phyloP scores from a whole-genome alignment of 1,140 invertebrate species.

The Tetramorium parvispinum region DNA sequence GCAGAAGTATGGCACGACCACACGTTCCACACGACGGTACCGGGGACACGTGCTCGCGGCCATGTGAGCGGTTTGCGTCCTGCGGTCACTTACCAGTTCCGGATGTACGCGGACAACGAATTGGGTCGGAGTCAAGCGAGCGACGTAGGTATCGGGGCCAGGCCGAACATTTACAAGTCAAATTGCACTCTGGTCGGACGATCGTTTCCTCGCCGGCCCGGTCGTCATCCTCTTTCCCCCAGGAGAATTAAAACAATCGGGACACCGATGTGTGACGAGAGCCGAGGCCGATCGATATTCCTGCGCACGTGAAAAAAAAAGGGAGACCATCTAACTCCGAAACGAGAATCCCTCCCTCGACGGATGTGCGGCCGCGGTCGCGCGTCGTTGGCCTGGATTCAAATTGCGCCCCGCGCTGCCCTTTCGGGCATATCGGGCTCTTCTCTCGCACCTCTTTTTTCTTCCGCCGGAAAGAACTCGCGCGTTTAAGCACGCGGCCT shows the following conservation, averaged over 20 bases:
- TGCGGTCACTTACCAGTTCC: slow-evolving; percentile 95
- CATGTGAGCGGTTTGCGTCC: slow-evolving; percentile 93
- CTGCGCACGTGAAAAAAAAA: slow-evolving; percentile 12
- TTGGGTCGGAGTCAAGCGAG: slow-evolving; percentile 95
- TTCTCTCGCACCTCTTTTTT: neutral
- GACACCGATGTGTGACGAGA: slow-evolving; percentile 4
- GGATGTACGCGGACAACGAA: slow-evolving; percentile 95
- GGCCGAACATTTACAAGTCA: slow-evolving; percentile 45
- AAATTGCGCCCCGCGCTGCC: slow-evolving; percentile 12
- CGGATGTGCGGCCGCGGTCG: neutral
- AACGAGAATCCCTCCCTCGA: slow-evolving; percentile 28
- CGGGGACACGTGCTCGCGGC: slow-evolving; percentile 91
- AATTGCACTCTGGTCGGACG: slow-evolving; percentile 5
- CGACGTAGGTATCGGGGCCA: slow-evolving; percentile 87
- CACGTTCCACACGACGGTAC: slow-evolving; percentile 92
- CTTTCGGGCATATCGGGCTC: slow-evolving; percentile 3
- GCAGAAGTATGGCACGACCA: slow-evolving; percentile 91
- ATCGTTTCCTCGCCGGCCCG: slow-evolving; percentile 6
- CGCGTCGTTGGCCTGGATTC: slow-evolving; percentile 59
- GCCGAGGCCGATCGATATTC: slow-evolving; percentile 33
- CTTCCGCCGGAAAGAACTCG: neutral
- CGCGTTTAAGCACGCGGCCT: slow-evolving; percentile 8
- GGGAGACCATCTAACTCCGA: neutral
- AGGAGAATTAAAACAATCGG: slow-evolving; percentile 56
- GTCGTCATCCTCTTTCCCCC: neutral